Evolutionary conservation across 2,888 invertebrate species (phyloP).

Genomic region (Agrotis ipsilon): DNA sequence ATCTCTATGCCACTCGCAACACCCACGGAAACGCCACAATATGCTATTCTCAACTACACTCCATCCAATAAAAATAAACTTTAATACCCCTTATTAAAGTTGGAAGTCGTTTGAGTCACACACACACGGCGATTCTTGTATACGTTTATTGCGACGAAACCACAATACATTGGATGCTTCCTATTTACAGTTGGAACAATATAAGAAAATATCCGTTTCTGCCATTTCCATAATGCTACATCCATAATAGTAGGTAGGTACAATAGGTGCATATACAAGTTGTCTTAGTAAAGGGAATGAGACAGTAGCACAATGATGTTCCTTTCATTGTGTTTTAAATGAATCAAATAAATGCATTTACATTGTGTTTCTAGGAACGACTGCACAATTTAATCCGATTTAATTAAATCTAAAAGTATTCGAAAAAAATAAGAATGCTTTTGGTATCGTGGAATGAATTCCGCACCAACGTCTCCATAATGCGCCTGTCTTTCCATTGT

Average conservation of each 20-base stretch:
- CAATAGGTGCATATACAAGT: constrained; percentile 3
- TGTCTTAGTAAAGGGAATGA: background rate
- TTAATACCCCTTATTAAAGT: constrained; percentile 8
- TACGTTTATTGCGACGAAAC: constrained; percentile 43
- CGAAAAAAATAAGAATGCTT: no score
- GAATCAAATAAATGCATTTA: background rate
- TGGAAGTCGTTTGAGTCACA: constrained; percentile 4
- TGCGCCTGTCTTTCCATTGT: no score
- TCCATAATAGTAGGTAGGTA: no score
- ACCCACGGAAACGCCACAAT: constrained; percentile 6
- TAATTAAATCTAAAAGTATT: background rate
- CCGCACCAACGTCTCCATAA: no score
- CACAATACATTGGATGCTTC: constrained; percentile 48
- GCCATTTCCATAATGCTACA: constrained; percentile 44
- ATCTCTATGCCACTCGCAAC: constrained; percentile 1
- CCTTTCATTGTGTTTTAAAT: background rate
- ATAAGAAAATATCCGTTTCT: constrained; percentile 60
- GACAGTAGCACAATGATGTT: background rate
- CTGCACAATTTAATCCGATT: background rate
- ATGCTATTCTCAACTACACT: constrained; percentile 6
- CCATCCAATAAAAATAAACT: constrained; percentile 22
- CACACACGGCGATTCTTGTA: constrained; percentile 12
- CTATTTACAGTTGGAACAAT: constrained; percentile 49
- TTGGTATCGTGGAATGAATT: no score
- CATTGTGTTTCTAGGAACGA: background rate